A percentile compares a stretch with the other conserved stretches of the same genome.
Evolutionary conservation across 2,888 invertebrate species (phyloP).

Genomic region (Brachylomia viminalis): DNA sequence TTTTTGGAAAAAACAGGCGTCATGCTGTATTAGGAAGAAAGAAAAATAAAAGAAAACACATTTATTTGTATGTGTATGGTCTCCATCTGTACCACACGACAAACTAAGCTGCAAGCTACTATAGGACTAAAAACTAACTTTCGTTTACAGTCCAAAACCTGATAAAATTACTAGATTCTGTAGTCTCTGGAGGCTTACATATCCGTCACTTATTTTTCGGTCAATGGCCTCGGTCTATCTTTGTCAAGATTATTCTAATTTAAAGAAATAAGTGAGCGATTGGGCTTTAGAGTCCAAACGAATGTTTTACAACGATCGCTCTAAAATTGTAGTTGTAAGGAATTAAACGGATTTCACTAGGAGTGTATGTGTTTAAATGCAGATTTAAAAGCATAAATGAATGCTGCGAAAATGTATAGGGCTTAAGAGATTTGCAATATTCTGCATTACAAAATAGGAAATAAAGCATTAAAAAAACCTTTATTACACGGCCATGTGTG

Average conservation of each 20-base stretch:
- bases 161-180: not conserved
- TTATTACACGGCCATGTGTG: no score
- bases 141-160: not conserved
- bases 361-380: not conserved
- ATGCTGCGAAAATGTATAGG: not conserved
- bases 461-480: not conserved
- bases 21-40: not conserved
- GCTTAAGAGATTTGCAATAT: not conserved
- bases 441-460: not conserved
- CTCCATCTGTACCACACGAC: not conserved
- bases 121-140: not conserved
- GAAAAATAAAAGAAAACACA: no score
- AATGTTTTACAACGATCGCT: slow-evolving; percentile 31
- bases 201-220: slow-evolving; percentile 47
- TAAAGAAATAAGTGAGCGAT: slow-evolving; percentile 59
- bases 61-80: no score
- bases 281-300: slow-evolving; percentile 27
- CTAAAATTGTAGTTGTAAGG: slow-evolving; percentile 35
- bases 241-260: slow-evolving; percentile 52
- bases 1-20: not conserved
- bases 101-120: not conserved
- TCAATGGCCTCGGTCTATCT: slow-evolving; percentile 39
- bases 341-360: not conserved
- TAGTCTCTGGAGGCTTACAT: not conserved
- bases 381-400: not conserved